Evolutionary conservation across 1,140 invertebrate genomes (phyloP).

Genomic region (Oppia nitens): DNA sequence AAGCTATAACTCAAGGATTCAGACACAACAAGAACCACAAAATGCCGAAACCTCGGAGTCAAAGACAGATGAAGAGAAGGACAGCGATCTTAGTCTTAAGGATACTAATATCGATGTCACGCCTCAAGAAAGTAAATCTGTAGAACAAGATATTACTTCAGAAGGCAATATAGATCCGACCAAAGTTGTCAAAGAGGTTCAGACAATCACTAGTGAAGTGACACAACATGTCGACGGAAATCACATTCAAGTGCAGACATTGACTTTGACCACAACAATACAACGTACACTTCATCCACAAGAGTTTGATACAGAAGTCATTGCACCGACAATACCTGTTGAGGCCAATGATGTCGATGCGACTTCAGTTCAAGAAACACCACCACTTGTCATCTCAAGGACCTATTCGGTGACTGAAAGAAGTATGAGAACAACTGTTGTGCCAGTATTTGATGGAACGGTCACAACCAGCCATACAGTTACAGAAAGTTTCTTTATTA

Average conservation of each 20-base stretch:
- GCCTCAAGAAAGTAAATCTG: background rate
- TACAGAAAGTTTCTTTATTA: slow-evolving; percentile 24
- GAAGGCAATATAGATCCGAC: slow-evolving; percentile 18
- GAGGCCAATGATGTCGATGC: slow-evolving; percentile 12
- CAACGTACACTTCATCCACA: slow-evolving; percentile 63
- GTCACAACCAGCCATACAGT: slow-evolving; percentile 22
- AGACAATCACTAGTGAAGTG: slow-evolving; percentile 21
- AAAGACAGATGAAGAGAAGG: background rate
- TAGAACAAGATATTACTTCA: background rate
- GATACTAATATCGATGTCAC: background rate
- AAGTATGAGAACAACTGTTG: slow-evolving; percentile 21
- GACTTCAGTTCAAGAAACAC: slow-evolving; percentile 13
- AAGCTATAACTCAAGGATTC: slow-evolving; percentile 7
- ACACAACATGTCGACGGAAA: slow-evolving; percentile 20
- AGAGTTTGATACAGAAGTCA: slow-evolving; percentile 30
- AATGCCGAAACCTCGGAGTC: background rate
- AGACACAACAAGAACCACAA: background rate
- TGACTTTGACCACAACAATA: slow-evolving; percentile 42
- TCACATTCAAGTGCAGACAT: slow-evolving; percentile 19
- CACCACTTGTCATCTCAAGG: slow-evolving; percentile 21
- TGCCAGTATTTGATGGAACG: slow-evolving; percentile 22
- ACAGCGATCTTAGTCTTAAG: too few species aligned
- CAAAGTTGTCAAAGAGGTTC: slow-evolving; percentile 19
- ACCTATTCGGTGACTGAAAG: slow-evolving; percentile 24
- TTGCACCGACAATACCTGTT: slow-evolving; percentile 12